Evolutionary conservation across 2,113 vertebrate genomes (phyloP), one percentile per base, ranked within the genome.

Genomic region (Alligator sinensis): DNA sequence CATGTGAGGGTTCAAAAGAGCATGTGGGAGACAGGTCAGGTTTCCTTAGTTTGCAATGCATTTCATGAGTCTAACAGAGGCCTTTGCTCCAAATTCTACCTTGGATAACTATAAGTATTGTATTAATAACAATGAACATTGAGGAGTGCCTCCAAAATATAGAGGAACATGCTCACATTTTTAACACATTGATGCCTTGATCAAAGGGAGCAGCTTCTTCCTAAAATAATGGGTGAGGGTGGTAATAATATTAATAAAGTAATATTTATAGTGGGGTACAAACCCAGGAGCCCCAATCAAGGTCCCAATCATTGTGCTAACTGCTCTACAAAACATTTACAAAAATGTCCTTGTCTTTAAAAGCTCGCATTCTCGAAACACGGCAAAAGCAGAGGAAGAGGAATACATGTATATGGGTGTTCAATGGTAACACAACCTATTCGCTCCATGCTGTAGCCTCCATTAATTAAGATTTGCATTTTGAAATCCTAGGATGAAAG

Each of bases 31-130:
- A 58, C 15, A 58, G 3, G 3, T 5, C 5, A 38, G 6, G 9
- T 30, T 80, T 5, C 68, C 9, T n/a, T 84, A 18, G 27, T 82
- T 88, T 72, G 76, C 75, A 72, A 19, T 54, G 6, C 82, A 14
- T 79, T 83, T 78, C 5, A 4, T 83, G 93, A 92, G 92, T 91
- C 59, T 80, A 96, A 63, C n/a, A 90, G 19, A 74, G 21, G 17
- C 3, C 55, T 76, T 76, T 6, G 34, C 0, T 74, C 30, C 9
- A 57, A 72, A 70, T 34, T 70, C n/a, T 34, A 78, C 12, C 63
- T 78, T 34, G 47, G 2, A 10, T 34, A 70, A 34, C 18, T 70
- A 4, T 47, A 47, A 47, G 47, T 7, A 47, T 47, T 47, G 47
- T 47, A 47, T 47, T 47, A 47, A 47, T 47, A 47, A 47, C 47